A percentile compares a stretch with the other conserved stretches of the same genome.
Evolutionary conservation across 2,888 invertebrate genomes (phyloP).

Genomic region (Allolobophora icterica): DNA sequence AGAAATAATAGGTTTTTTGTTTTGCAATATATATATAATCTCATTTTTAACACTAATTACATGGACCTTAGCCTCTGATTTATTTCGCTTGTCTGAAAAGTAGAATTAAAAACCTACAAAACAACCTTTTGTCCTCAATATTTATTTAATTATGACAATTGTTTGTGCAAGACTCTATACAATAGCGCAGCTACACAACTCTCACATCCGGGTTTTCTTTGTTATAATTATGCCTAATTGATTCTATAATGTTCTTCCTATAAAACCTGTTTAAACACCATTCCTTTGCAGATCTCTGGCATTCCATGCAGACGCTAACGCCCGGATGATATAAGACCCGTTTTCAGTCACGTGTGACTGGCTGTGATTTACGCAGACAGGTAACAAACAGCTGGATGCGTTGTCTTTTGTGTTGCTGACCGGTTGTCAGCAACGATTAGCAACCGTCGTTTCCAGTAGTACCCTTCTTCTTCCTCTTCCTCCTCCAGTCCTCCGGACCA

Average conservation of each 20-base stretch:
- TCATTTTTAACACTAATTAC: too few species aligned
- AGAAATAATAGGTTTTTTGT: too few species aligned
- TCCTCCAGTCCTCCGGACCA: neutral
- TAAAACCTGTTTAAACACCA: neutral
- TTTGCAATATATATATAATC: too few species aligned
- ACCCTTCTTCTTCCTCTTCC: neutral
- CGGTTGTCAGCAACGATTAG: neutral
- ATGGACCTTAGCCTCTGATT: too few species aligned
- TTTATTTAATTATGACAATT: neutral
- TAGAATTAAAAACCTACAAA: too few species aligned
- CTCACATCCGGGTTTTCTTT: too few species aligned
- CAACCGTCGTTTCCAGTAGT: neutral
- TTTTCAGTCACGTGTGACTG: neutral
- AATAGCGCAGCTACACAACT: too few species aligned
- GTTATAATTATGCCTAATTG: too few species aligned
- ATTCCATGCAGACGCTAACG: neutral
- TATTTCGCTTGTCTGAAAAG: too few species aligned
- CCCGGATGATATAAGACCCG: neutral
- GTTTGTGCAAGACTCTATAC: too few species aligned
- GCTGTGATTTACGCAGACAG: neutral
- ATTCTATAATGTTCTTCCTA: too few species aligned
- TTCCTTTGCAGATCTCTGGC: neutral
- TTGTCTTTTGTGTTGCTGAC: neutral
- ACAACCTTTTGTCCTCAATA: neutral
- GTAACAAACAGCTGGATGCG: neutral